Evolutionary conservation across 92 coral and sea anemone genomes (phyloP).

Genomic region (Chrysogorgia sp.): DNA sequence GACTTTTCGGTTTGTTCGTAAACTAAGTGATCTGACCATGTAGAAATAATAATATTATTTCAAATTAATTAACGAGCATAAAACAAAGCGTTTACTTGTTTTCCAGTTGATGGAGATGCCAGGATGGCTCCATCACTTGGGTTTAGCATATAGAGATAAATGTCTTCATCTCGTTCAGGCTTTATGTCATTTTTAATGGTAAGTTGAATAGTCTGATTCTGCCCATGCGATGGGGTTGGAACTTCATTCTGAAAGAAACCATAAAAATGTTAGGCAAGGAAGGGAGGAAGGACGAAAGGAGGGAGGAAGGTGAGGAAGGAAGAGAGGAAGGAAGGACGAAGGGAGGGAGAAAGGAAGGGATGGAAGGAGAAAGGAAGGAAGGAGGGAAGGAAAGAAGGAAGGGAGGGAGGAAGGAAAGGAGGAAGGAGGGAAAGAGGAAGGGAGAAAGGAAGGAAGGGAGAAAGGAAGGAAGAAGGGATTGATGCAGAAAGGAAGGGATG

Average conservation of each 20-base stretch:
- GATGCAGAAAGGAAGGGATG: not conserved
- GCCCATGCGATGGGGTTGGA: conserved; percentile 70
- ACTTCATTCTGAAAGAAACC: conserved; percentile 46
- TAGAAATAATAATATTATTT: too few species aligned
- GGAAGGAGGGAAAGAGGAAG: not conserved
- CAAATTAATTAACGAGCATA: too few species aligned
- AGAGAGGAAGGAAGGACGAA: not conserved
- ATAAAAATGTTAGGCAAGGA: not conserved
- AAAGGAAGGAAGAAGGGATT: not conserved
- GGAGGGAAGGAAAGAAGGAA: not conserved
- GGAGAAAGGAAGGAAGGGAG: not conserved
- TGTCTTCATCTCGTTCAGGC: conserved; percentile 89
- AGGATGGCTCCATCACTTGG: conserved; percentile 85
- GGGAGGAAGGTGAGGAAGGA: not conserved
- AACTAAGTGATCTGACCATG: too few species aligned
- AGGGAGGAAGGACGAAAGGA: not conserved
- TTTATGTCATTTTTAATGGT: conserved; percentile 68
- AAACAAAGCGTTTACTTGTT: too few species aligned
- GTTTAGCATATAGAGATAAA: conserved; percentile 71
- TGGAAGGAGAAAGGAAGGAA: not conserved
- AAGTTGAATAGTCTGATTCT: conserved; percentile 67
- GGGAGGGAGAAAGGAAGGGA: not conserved
- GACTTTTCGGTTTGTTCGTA: too few species aligned
- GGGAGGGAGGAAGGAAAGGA: not conserved
- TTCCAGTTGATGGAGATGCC: conserved; percentile 57